phyloP scores from a whole-genome alignment of 1,140 invertebrate genomes.

The Meloidogyne floridensis region DNA sequence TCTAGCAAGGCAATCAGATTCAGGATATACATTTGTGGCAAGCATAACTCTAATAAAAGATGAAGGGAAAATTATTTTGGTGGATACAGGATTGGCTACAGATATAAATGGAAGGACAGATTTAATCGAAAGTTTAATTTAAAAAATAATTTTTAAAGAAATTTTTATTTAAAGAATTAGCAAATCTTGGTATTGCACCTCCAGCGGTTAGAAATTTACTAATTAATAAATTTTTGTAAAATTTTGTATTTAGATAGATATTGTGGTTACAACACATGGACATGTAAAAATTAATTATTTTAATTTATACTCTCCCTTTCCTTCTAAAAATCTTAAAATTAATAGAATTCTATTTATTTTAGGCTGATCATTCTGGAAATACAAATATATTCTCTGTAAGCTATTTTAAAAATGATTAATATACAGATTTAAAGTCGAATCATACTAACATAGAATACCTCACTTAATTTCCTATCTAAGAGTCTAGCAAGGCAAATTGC shows the following conservation, averaged over 20 bases:
- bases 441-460: too few species aligned
- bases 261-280: constrained; percentile 60
- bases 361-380: constrained; percentile 4
- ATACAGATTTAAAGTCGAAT: too few species aligned
- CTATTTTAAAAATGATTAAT: too few species aligned
- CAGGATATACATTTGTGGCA: constrained; percentile 58
- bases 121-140: constrained; percentile 50
- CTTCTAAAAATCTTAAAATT: too few species aligned
- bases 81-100: constrained; percentile 61
- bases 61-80: constrained; percentile 56
- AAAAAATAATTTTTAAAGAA: too few species aligned
- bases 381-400: background rate
- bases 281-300: constrained; percentile 45
- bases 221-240: background rate
- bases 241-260: background rate
- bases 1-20: constrained; percentile 55
- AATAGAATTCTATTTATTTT: background rate
- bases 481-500: too few species aligned
- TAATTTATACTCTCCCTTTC: too few species aligned
- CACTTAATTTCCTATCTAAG: too few species aligned
- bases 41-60: constrained; percentile 62
- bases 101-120: constrained; percentile 61
- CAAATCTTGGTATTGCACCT: constrained; percentile 48
- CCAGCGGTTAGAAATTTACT: constrained; percentile 39
- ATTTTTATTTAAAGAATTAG: constrained; percentile 41